phyloP scores from a whole-genome alignment of 2,888 invertebrate genomes.

The Coleophora flavipennella region DNA sequence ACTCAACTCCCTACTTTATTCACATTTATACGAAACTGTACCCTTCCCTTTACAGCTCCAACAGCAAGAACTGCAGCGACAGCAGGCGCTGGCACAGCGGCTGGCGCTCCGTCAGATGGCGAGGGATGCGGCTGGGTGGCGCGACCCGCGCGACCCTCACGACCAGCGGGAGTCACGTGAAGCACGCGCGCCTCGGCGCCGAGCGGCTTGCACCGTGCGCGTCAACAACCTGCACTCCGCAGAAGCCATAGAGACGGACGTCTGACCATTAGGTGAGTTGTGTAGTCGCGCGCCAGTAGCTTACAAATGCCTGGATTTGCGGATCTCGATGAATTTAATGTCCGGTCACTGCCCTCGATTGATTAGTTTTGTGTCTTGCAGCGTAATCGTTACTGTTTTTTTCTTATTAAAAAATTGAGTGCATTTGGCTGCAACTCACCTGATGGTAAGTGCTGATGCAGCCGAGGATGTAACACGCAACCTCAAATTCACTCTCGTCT shows the following conservation, averaged over 20 bases:
- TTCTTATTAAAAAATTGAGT: too few relatives aligned
- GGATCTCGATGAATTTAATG: too few relatives aligned
- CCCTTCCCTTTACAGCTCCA: slow-evolving; percentile 28
- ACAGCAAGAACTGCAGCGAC: slow-evolving; percentile 47
- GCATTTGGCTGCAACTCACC: too few relatives aligned
- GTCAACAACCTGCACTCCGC: slow-evolving; percentile 74
- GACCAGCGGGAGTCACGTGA: slow-evolving; percentile 13
- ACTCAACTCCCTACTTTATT: background rate
- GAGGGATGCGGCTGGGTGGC: slow-evolving; percentile 1
- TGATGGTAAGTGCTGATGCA: too few relatives aligned
- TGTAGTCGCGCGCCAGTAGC: too few relatives aligned
- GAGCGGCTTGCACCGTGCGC: slow-evolving; percentile 54
- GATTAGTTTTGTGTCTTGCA: too few relatives aligned
- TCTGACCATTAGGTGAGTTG: slow-evolving; percentile 90
- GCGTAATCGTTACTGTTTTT: too few relatives aligned
- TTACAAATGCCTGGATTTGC: too few relatives aligned
- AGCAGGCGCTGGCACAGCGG: slow-evolving; percentile 30
- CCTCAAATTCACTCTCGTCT: too few relatives aligned
- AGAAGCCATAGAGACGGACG: slow-evolving; percentile 94
- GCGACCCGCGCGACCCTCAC: background rate
- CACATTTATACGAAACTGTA: background rate
- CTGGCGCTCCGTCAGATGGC: slow-evolving; percentile 14
- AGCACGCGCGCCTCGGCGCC: slow-evolving; percentile 32
- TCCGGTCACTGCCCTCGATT: too few relatives aligned
- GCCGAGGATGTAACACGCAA: too few relatives aligned